Evolutionary conservation across 2,888 invertebrate species (phyloP).

Genomic region (Leptopterna dolabrata): DNA sequence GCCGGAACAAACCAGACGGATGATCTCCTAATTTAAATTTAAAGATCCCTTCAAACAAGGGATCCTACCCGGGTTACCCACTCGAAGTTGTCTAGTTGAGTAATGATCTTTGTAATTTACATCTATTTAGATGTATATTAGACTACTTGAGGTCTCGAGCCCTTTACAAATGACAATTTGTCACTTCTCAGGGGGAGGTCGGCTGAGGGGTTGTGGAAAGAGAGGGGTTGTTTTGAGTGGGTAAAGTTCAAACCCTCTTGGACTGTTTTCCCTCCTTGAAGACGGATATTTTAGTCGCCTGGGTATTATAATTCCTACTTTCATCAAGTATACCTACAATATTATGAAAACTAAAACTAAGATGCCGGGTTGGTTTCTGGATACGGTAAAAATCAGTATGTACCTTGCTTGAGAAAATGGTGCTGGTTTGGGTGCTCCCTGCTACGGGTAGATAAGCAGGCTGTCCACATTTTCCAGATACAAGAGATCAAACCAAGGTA

Average conservation of each 20-base stretch:
- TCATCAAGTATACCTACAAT: too few species aligned
- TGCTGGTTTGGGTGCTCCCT: too few species aligned
- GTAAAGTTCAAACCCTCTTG: conserved; percentile 29
- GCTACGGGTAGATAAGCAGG: too few species aligned
- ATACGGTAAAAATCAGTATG: too few species aligned
- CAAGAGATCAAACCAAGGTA: too few species aligned
- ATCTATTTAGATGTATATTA: conserved; percentile 61
- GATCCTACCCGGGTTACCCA: conserved; percentile 15
- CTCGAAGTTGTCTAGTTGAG: conserved; percentile 56
- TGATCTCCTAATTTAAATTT: conserved; percentile 52
- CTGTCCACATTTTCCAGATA: too few species aligned
- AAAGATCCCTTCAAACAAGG: conserved; percentile 49
- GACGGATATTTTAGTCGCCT: background rate
- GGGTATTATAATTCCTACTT: background rate
- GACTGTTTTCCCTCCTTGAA: background rate
- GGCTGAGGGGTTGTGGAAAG: conserved; percentile 33
- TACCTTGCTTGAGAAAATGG: too few species aligned
- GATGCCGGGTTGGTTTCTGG: too few species aligned
- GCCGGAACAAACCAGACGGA: conserved; percentile 35
- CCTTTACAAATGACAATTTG: conserved; percentile 55
- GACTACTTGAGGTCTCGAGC: conserved; percentile 57
- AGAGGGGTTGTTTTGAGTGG: conserved; percentile 48
- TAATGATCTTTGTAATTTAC: conserved; percentile 59
- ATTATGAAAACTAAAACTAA: too few species aligned
- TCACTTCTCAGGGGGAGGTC: conserved; percentile 45